Percentiles rank a stretch among this genome's conserved stretches.
Evolutionary conservation across 2,797 vertebrate genomes (phyloP).

Genomic region (Morus bassanus): DNA sequence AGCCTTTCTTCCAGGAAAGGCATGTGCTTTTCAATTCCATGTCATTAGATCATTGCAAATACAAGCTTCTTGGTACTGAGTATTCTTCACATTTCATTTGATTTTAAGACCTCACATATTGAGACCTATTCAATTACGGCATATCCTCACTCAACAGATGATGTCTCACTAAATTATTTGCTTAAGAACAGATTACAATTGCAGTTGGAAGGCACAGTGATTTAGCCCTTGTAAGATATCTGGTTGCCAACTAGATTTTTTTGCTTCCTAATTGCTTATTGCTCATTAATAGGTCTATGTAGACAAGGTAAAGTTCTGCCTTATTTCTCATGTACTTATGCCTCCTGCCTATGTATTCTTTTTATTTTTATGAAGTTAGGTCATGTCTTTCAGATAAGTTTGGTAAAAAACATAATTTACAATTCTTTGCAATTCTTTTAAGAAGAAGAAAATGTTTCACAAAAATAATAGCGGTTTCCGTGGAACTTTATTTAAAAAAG

Average conservation of each 20-base stretch:
- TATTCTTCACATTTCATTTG: background rate
- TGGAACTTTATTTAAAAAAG: background rate
- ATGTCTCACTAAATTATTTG: background rate
- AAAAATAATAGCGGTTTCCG: background rate
- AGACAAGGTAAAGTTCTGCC: background rate
- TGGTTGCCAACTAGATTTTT: background rate
- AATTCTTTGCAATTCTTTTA: background rate
- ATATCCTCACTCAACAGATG: background rate
- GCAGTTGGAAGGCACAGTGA: background rate
- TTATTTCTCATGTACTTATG: background rate
- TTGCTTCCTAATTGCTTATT: background rate
- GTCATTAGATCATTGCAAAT: background rate
- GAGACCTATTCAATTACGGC: background rate
- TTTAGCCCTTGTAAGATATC: background rate
- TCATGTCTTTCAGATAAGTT: background rate
- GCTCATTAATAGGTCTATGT: background rate
- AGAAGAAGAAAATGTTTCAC: background rate
- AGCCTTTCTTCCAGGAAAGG: background rate
- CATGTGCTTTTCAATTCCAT: background rate
- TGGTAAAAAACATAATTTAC: background rate
- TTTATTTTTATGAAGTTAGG: background rate
- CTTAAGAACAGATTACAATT: background rate
- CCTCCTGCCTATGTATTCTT: background rate
- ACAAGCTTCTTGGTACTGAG: background rate
- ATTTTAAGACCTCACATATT: background rate